Evolutionary conservation across 2,113 vertebrate genomes (phyloP), one percentile per base, ranked within the genome.

Genomic region (Zingel zingel): DNA sequence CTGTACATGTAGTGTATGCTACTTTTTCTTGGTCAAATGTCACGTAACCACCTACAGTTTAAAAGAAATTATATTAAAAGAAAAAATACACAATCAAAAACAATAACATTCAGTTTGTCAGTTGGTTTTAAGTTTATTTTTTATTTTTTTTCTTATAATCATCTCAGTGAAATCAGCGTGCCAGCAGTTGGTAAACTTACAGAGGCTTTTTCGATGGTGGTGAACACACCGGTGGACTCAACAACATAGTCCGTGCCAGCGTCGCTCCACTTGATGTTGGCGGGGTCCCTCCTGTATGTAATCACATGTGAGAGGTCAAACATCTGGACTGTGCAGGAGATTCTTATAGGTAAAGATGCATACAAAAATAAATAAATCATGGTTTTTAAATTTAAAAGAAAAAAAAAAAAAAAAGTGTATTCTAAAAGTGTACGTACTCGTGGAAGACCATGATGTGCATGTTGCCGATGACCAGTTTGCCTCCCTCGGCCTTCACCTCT

Each of bases 161-260:
- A 18, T 57, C 15, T 19, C 18, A 21, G 27, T 6, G 39, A 50
- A 16, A 30, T 30, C 4, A 67, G 9, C 47, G 27, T 12, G 4
- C 21, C 4, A 5, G 11, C 13, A 21, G 61, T 0, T 3, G 5
- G 21, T 7, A 9, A 16, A 82, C 90, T 73, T 84, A 99, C 97
- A 73, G 97, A 96, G 0, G 97, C 97, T 89, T 98, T 98, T 39
- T 99, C 98, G 87, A 94, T 95, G 88, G 97, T 99, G 39, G 97
- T 98, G 90, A 99, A 99, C 57, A 98, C 97, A 1, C 97, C 97
- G 0, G 97, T 99, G 54, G 97, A 99, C 84, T 99, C 97, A 69
- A 98, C 97, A 0, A 98, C 97, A 0, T 98, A 98, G 0, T 95
- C 89, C 0, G 94, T 97, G 18, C 96, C 97, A 50, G 97, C 96